Conservation (phyloP, 35 echinoderm and acorn worm species). For the Apostichopus japonicus region DNA sequence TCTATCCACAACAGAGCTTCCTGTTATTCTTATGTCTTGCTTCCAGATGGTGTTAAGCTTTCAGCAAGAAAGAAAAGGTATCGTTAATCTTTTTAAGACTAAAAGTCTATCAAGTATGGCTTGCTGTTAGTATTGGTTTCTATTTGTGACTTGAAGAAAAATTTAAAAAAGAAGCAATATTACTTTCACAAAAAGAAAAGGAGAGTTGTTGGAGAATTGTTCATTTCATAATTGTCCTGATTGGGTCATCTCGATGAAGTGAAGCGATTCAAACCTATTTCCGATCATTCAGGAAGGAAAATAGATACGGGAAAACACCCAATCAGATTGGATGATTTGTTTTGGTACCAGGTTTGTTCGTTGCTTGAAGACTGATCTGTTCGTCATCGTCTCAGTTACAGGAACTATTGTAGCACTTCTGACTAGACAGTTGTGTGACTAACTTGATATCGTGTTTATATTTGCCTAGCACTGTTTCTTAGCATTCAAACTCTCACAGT, state of each 20-base stretch:
- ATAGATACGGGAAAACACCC: background rate
- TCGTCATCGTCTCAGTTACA: background rate
- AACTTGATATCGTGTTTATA: background rate
- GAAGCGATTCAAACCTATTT: background rate
- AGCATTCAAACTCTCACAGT: too few relatives aligned
- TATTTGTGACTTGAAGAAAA: background rate
- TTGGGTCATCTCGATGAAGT: background rate
- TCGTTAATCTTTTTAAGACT: background rate
- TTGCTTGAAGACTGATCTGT: background rate
- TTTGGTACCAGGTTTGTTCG: constrained; percentile 13
- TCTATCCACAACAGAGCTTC: background rate
- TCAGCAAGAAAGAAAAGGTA: background rate
- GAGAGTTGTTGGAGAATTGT: background rate
- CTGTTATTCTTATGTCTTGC: background rate
- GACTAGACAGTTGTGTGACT: background rate
- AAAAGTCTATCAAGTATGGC: background rate
- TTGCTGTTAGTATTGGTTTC: background rate
- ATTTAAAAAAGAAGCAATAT: background rate
- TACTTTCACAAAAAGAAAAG: background rate
- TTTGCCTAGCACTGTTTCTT: background rate
- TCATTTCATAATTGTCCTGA: background rate
- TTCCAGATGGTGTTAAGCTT: constrained; percentile 3
- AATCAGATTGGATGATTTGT: background rate
- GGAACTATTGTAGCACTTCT: background rate
- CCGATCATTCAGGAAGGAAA: constrained; percentile 21